These are phyloP conservation scores for Gobio occitaniae DNA, from an alignment of 2,797 vertebrate species.

Conservation along the genomic window DNA sequence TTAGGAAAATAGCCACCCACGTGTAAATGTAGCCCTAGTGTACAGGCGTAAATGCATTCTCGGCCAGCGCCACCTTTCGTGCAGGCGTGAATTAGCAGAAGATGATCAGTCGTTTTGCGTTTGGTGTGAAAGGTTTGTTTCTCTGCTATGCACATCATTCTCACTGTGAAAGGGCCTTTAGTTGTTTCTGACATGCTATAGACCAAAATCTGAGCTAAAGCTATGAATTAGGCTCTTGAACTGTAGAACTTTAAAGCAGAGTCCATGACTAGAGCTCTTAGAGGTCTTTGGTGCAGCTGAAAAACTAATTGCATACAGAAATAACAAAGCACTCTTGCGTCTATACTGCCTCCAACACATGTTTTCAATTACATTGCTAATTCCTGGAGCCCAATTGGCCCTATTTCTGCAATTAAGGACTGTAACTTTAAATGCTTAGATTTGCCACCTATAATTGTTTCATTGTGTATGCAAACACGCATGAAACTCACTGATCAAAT, in stretches of 20 bases:
- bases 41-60: neutral
- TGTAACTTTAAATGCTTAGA: conserved; percentile 12
- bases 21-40: too few species aligned
- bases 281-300: conserved; percentile 7
- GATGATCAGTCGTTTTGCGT: neutral
- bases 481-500: conserved; percentile 18
- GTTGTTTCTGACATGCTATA: neutral
- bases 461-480: conserved; percentile 29
- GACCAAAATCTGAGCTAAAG: neutral
- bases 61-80: neutral
- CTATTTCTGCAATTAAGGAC: conserved; percentile 36
- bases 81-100: neutral
- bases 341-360: neutral
- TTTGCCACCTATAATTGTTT: conserved; percentile 47
- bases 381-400: conserved; percentile 24
- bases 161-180: neutral
- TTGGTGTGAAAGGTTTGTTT: neutral
- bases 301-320: conserved; percentile 23
- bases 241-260: neutral
- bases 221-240: neutral
- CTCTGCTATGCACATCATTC: accelerated
- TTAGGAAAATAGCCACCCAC: too few species aligned
- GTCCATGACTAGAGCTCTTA: neutral
- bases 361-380: conserved; percentile 25
- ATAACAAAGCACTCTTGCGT: neutral